Conservation (phyloP, 2,113 vertebrate genomes). For the Erythrocercus mccallii region DNA sequence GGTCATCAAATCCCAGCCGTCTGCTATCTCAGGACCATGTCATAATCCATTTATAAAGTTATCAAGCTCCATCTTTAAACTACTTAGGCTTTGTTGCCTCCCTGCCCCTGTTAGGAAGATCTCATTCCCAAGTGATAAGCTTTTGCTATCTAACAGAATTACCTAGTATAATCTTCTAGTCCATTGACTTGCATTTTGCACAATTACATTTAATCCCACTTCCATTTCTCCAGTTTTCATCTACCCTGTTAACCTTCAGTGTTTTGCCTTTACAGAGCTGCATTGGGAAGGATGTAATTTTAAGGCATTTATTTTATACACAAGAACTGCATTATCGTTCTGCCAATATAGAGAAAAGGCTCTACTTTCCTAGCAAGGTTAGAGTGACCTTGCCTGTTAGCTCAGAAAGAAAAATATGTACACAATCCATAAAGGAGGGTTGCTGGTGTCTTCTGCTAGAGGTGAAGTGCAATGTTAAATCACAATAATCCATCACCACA, state of each 20-base stretch:
- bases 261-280: not conserved
- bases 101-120: not conserved
- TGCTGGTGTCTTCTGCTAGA: not conserved
- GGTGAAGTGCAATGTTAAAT: not conserved
- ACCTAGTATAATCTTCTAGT: not conserved
- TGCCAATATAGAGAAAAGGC: not conserved
- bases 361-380: not conserved
- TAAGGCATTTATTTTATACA: not conserved
- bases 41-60: not conserved
- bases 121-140: not conserved
- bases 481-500: not conserved
- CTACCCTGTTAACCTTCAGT: not conserved
- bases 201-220: not conserved
- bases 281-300: not conserved
- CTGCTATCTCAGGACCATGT: not conserved
- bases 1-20: not conserved
- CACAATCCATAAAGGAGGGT: not conserved
- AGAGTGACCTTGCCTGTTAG: not conserved
- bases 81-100: not conserved
- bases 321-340: not conserved
- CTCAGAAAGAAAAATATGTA: not conserved
- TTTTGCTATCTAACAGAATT: not conserved
- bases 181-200: not conserved
- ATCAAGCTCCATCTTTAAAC: not conserved
- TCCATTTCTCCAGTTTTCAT: not conserved